A percentile compares a stretch with the other conserved stretches of the same genome.
Conservation (phyloP, 2,888 invertebrate genomes). For the Cyclophora punctaria region DNA sequence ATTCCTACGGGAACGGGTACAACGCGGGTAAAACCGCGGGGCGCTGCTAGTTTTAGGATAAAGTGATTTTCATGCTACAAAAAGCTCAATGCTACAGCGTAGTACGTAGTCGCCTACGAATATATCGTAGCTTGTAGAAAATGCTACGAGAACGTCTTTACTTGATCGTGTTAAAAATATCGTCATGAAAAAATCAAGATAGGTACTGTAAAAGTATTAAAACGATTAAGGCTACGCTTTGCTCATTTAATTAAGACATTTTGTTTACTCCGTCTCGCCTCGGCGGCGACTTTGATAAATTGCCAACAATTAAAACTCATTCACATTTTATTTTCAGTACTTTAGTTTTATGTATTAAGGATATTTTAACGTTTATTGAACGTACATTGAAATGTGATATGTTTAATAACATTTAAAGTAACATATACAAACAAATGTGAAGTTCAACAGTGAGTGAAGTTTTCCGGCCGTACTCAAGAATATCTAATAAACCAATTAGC, state of each 20-base stretch:
- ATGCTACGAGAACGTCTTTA: constrained; percentile 4
- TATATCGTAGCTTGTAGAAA: background rate
- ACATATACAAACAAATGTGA: too few species aligned
- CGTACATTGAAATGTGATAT: too few species aligned
- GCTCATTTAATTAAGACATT: constrained; percentile 46
- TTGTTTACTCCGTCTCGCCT: constrained; percentile 36
- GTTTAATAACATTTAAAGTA: too few species aligned
- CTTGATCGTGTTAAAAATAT: background rate
- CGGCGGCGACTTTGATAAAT: constrained; percentile 44
- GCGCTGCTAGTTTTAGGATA: too few species aligned
- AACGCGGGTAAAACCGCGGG: too few species aligned
- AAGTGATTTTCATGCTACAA: too few species aligned
- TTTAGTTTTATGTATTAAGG: too few species aligned
- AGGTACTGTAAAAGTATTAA: constrained; percentile 24
- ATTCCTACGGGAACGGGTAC: too few species aligned
- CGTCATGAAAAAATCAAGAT: constrained; percentile 11
- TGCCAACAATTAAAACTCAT: constrained; percentile 33
- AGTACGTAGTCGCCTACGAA: background rate
- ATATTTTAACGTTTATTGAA: too few species aligned
- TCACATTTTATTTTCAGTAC: constrained; percentile 16
- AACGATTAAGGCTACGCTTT: constrained; percentile 43
- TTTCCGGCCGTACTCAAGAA: too few species aligned
- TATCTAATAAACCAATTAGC: too few species aligned
- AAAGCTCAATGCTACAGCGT: background rate
- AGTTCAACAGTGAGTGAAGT: too few species aligned